A percentile compares a stretch with the other conserved stretches of the same genome.
Conservation (phyloP, 2,113 vertebrate genomes). For the Nesoenas mayeri region DNA sequence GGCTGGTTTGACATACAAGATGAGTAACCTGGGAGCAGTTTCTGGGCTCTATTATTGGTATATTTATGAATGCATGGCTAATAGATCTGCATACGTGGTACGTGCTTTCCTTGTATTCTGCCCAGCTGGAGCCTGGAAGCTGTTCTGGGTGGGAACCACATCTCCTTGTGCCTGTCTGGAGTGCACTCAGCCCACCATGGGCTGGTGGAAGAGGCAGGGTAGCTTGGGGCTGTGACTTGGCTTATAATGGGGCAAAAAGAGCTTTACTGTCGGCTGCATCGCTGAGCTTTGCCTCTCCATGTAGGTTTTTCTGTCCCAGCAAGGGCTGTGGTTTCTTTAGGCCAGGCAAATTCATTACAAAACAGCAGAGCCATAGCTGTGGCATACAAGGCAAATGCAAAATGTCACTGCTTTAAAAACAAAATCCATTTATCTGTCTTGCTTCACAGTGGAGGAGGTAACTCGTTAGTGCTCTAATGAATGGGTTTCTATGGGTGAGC, state of each 20-base stretch:
- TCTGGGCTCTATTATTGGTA: neutral
- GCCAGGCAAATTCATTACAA: neutral
- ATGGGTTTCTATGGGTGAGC: neutral
- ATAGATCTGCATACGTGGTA: neutral
- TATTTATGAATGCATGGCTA: neutral
- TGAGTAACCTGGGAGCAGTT: conserved; percentile 55
- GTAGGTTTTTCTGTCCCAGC: neutral
- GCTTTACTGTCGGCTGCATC: neutral
- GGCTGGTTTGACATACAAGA: neutral
- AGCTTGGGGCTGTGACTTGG: neutral
- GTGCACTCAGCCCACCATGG: neutral
- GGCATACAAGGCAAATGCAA: neutral
- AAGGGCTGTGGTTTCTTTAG: neutral
- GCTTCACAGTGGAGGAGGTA: neutral
- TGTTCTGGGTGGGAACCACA: conserved; percentile 29
- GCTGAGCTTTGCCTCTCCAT: neutral
- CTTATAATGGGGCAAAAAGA: neutral
- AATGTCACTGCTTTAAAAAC: neutral
- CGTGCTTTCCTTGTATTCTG: neutral
- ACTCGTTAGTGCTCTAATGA: neutral
- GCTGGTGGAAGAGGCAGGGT: neutral
- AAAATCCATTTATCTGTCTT: neutral
- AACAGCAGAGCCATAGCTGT: neutral
- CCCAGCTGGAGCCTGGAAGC: conserved; percentile 28
- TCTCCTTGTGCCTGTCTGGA: neutral